Percentiles rank a stretch among this genome's conserved stretches.
These are phyloP conservation scores for Papilio protenor DNA, from an alignment of 2,888 invertebrate species.

Conservation along the genomic window DNA sequence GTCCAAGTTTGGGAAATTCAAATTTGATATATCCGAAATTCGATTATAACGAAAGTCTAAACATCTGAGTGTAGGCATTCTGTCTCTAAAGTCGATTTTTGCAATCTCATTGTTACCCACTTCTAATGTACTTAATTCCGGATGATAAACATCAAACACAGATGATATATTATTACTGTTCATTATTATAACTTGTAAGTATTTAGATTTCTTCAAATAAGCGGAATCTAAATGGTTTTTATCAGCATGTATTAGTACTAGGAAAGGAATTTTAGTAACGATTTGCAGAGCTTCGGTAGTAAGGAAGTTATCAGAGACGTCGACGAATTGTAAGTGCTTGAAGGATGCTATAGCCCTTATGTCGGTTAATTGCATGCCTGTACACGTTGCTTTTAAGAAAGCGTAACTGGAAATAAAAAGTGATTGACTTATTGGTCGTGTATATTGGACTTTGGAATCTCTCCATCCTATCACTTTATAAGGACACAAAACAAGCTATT, in stretches of 20 bases:
- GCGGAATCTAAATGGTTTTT: conserved; percentile 79
- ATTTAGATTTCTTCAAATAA: conserved; percentile 79
- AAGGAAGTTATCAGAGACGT: conserved; percentile 83
- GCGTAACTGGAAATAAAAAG: conserved; percentile 75
- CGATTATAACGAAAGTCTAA: conserved; percentile 83
- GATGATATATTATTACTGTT: conserved; percentile 81
- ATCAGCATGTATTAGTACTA: conserved; percentile 84
- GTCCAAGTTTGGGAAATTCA: conserved; percentile 83
- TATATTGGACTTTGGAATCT: neutral
- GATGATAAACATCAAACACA: conserved; percentile 82
- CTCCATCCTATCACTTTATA: neutral
- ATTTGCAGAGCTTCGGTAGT: conserved; percentile 76
- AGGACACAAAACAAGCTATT: neutral
- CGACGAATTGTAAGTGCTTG: conserved; percentile 83
- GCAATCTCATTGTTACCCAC: conserved; percentile 78
- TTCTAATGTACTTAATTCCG: conserved; percentile 82
- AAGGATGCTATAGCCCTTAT: conserved; percentile 79
- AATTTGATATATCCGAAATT: conserved; percentile 72
- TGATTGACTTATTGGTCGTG: neutral
- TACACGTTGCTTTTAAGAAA: conserved; percentile 82
- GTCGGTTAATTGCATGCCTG: conserved; percentile 79
- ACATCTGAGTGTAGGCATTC: conserved; percentile 74
- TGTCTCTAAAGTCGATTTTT: conserved; percentile 59
- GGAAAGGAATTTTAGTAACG: conserved; percentile 78
- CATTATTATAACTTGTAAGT: conserved; percentile 85